Evolutionary conservation across 1,140 invertebrate species (phyloP).

Genomic region (Penaeus indicus): DNA sequence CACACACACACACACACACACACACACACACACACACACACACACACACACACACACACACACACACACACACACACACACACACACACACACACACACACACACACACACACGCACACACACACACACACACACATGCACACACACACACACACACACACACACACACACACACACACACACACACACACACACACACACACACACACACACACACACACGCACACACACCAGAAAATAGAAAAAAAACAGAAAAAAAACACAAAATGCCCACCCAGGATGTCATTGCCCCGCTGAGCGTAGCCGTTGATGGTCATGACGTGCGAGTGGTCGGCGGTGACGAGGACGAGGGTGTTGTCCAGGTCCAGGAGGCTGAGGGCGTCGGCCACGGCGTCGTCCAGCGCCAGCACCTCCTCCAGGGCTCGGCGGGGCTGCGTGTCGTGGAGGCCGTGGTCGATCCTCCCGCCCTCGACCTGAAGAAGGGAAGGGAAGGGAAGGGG

Average conservation of each 20-base stretch:
- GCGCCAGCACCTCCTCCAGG: slow-evolving; percentile 65
- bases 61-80: background rate
- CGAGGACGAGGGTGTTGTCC: slow-evolving; percentile 65
- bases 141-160: too few relatives aligned
- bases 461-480: slow-evolving; percentile 66
- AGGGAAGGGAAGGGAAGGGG: too few relatives aligned
- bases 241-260: too few relatives aligned
- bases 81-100: too few relatives aligned
- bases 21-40: background rate
- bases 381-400: slow-evolving; percentile 61
- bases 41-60: background rate
- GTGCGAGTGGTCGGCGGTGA: slow-evolving; percentile 67
- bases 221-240: too few relatives aligned
- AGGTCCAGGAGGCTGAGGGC: slow-evolving; percentile 68
- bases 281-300: slow-evolving; percentile 78
- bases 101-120: too few relatives aligned
- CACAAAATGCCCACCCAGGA: slow-evolving; percentile 68
- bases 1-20: background rate
- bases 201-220: too few relatives aligned
- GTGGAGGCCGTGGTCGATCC: slow-evolving; percentile 70
- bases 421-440: slow-evolving; percentile 61
- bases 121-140: too few relatives aligned
- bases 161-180: too few relatives aligned
- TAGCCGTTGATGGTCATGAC: slow-evolving; percentile 73
- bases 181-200: too few relatives aligned